Evolutionary conservation across 2,888 invertebrate species (phyloP).

Genomic region (Sarcophaga variegata): DNA sequence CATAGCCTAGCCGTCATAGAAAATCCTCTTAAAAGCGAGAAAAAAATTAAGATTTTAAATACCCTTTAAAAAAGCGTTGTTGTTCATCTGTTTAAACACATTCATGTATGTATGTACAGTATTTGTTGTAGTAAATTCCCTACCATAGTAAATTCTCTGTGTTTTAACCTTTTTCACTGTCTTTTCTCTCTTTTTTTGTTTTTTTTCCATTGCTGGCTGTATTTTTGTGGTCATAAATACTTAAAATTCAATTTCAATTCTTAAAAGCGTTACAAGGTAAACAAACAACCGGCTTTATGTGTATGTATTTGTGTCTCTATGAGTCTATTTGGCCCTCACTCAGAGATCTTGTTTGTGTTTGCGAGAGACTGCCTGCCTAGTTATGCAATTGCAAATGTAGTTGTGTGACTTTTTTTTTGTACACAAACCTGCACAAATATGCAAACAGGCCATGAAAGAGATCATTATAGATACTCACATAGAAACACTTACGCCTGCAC

Average conservation of each 20-base stretch:
- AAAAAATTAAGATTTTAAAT: no score
- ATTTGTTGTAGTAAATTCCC: no score
- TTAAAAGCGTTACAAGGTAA: conserved; percentile 49
- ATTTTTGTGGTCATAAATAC: conserved; percentile 61
- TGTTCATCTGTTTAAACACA: no score
- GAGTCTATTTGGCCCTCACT: no score
- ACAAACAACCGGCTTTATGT: conserved; percentile 33
- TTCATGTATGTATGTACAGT: no score
- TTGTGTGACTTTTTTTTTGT: background rate
- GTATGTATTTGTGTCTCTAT: conserved; percentile 12
- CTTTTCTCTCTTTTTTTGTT: background rate
- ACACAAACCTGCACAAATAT: background rate
- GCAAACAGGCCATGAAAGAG: background rate
- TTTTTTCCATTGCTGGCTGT: background rate
- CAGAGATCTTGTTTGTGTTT: no score
- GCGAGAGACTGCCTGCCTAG: background rate
- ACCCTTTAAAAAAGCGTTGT: no score
- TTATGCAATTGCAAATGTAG: background rate
- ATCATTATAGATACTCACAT: background rate
- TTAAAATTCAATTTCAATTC: conserved; percentile 68
- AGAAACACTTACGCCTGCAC: background rate
- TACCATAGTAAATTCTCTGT: no score
- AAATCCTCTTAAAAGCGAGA: no score
- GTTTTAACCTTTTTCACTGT: background rate
- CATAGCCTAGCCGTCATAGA: no score